These are phyloP conservation scores for Steinernema hermaphroditum DNA, from an alignment of 2,888 invertebrate genomes.

Conservation along the genomic window DNA sequence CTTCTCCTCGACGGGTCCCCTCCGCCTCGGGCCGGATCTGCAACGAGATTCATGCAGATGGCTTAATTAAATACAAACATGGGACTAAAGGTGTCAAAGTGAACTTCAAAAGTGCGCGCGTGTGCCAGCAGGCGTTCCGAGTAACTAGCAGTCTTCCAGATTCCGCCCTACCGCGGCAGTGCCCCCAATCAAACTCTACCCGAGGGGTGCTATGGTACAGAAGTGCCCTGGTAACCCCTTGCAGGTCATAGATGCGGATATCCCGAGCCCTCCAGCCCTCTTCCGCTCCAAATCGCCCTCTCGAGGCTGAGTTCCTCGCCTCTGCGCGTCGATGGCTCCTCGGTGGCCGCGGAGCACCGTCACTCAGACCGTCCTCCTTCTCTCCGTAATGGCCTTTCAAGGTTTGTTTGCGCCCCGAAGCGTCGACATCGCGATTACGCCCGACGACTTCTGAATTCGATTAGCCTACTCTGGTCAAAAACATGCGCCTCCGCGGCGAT, in stretches of 20 bases:
- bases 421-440: background rate
- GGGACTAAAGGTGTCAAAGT: too few species aligned
- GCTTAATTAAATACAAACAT: too few species aligned
- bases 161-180: too few species aligned
- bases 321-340: background rate
- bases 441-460: background rate
- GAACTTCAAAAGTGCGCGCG: too few species aligned
- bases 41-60: too few species aligned
- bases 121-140: too few species aligned
- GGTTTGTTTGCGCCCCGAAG: background rate
- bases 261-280: background rate
- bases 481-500: background rate
- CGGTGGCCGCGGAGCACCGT: background rate
- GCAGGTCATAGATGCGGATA: background rate
- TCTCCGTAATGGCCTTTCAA: background rate
- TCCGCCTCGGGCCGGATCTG: too few species aligned
- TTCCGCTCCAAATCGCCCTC: background rate
- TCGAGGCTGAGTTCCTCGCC: background rate
- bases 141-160: too few species aligned
- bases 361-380: background rate
- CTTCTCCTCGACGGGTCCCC: background rate
- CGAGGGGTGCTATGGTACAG: constrained; percentile 20
- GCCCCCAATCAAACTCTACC: too few species aligned
- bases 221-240: constrained; percentile 2
- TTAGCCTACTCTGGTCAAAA: background rate